Percentiles rank a stretch among this genome's conserved stretches.
These are phyloP conservation scores for Grapholita molesta DNA, from an alignment of 1,140 invertebrate species.

Conservation along the genomic window DNA sequence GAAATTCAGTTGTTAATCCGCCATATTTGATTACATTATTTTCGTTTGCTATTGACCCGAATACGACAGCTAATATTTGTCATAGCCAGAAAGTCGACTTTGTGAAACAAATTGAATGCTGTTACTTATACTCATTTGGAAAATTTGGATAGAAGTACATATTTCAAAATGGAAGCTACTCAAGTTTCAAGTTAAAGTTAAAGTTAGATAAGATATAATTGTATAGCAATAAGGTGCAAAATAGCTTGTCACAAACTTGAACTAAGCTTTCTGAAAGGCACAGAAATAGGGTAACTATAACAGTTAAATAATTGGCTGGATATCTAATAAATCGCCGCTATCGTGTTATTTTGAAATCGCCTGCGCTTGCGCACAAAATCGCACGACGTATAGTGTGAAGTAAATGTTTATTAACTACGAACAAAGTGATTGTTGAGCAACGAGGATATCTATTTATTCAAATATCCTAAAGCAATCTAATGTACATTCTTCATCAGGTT, in stretches of 20 bases:
- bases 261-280: neutral
- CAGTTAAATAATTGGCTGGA: slow-evolving; percentile 1
- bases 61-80: neutral
- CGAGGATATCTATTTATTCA: neutral
- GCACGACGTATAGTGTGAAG: neutral
- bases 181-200: neutral
- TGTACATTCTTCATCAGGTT: too few species aligned
- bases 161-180: neutral
- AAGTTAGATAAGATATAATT: neutral
- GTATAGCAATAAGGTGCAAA: neutral
- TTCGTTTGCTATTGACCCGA: too few species aligned
- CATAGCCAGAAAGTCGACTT: neutral
- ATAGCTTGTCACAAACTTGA: neutral
- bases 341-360: slow-evolving; percentile 5
- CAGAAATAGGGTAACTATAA: neutral
- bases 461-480: too few species aligned
- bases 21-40: neutral
- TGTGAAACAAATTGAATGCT: neutral
- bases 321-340: neutral
- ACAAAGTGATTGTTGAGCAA: neutral
- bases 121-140: neutral
- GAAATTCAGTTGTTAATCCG: too few species aligned
- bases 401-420: neutral
- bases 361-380: neutral
- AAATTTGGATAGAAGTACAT: neutral